A percentile compares a stretch with the other conserved stretches of the same genome.
Conservation (phyloP, 2,113 vertebrate species). For the Saguinus midas region DNA sequence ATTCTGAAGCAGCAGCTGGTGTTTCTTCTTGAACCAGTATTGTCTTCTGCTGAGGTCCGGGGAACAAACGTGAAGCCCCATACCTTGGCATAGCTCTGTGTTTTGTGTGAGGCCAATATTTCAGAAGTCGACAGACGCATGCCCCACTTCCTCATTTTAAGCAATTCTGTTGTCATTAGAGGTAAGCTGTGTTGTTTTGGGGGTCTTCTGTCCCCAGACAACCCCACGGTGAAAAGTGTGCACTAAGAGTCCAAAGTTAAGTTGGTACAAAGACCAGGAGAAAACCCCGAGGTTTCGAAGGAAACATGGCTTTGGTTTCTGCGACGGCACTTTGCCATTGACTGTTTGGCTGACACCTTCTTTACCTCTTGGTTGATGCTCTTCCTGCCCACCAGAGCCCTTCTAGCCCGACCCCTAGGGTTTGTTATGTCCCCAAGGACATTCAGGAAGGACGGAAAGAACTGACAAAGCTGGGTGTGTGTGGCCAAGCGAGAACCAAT, state of each 20-base stretch:
- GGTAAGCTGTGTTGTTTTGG: no score
- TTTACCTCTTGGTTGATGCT: accelerated
- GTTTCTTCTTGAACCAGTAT: neutral
- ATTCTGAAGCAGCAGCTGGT: neutral
- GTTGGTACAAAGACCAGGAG: neutral
- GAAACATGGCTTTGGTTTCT: neutral
- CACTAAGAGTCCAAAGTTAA: neutral
- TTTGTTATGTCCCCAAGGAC: neutral
- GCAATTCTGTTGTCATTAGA: neutral
- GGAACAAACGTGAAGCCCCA: neutral
- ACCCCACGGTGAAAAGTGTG: neutral
- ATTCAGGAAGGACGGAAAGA: neutral
- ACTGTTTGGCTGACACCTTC: accelerated
- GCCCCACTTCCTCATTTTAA: neutral
- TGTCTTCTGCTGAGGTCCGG: neutral
- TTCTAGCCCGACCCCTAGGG: accelerated
- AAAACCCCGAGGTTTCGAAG: neutral
- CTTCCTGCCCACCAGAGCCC: accelerated
- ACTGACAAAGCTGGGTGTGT: neutral
- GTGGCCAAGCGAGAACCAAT: neutral
- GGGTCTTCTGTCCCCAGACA: neutral
- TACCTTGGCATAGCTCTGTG: neutral
- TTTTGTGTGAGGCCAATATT: neutral
- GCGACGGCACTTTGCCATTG: accelerated
- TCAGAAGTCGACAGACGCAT: accelerated